These are phyloP conservation scores for Listronotus oregonensis DNA, from an alignment of 1,140 invertebrate genomes.

Conservation along the genomic window DNA sequence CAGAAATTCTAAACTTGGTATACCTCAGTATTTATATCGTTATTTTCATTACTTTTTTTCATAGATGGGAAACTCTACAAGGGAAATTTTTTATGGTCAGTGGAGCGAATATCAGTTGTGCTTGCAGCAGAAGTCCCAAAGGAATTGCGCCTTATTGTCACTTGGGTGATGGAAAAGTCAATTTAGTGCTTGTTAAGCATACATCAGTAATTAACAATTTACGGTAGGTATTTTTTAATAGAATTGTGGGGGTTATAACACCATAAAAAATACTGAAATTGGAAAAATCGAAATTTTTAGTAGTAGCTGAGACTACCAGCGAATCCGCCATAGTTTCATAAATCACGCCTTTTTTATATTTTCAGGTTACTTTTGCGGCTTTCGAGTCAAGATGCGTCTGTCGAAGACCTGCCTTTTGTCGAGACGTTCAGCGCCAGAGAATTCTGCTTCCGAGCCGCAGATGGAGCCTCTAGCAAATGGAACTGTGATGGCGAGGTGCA, in stretches of 20 bases:
- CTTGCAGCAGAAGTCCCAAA: slow-evolving; percentile 73
- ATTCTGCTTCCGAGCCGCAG: slow-evolving; percentile 70
- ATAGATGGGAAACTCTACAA: slow-evolving; percentile 66
- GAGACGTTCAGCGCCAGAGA: slow-evolving; percentile 76
- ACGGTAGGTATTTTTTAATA: too few species aligned
- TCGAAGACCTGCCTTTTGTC: slow-evolving; percentile 76
- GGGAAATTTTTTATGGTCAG: slow-evolving; percentile 81
- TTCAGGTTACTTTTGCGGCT: slow-evolving; percentile 66
- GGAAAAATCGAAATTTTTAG: too few species aligned
- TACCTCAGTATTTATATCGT: too few species aligned
- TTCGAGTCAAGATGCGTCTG: slow-evolving; percentile 60
- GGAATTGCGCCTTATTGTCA: slow-evolving; percentile 82
- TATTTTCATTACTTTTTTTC: neutral
- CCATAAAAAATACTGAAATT: too few species aligned
- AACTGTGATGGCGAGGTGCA: slow-evolving; percentile 87
- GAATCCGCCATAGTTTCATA: too few species aligned
- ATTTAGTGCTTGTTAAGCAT: slow-evolving; percentile 77
- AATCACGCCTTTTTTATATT: neutral
- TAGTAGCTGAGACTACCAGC: too few species aligned
- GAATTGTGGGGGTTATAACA: too few species aligned
- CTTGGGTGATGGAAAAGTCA: slow-evolving; percentile 79
- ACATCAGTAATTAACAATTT: slow-evolving; percentile 77
- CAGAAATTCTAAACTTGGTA: too few species aligned
- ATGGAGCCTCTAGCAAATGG: slow-evolving; percentile 68
- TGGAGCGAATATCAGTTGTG: slow-evolving; percentile 79